Base-by-base conservation (phyloP, 1,140 invertebrate species). In the Lepidurus couesii region DNA sequence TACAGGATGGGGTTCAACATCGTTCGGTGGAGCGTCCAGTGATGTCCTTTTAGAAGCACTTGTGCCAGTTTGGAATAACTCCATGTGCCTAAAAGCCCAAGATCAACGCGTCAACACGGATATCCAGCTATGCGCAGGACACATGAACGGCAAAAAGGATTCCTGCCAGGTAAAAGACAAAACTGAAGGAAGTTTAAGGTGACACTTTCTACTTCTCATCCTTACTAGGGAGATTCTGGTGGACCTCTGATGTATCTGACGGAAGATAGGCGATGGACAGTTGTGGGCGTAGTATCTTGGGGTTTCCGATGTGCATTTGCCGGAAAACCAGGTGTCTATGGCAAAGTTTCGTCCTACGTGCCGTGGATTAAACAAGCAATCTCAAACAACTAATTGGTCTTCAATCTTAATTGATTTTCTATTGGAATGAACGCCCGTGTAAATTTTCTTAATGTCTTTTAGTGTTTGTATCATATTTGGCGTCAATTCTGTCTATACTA, bases 221-320 rank as follows among this genome's bases (percentile, higher is more conserved):
- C 75, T 84, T 84, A 44, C 82, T 93, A 91, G 92, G 92, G 44
- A 16, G 93, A 95, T 84, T 94, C 91, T 44, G 94, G 94, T 34
- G 93, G 94, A n/a, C 94, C 94, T 0, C 83, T 96, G 16, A 87
- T 92, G 81, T 86, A 90, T 78, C 89, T 92, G 82, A 84, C 92
- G 82, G 84, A 34, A 34, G 3, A 34, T 34, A 0, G 34, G 34
- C 34, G 34, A 34, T 34, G 34, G 34, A 34, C 34, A 34, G 34
- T 34, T 34, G 34, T 4, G 2, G 34, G 34, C 3, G 34, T 34
- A 34, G 34, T 34, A 34, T 34, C 34, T 34, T 34, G 34, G 34
- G 34, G 34, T 34, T 34, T 34, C 3, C 34, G 34, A 34, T 34
- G 34, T 34, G 34, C 34, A 4, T 3, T 4, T 0, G 3, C 34